Conservation (phyloP, 2,888 invertebrate genomes). For the Ferrisia virgata region DNA sequence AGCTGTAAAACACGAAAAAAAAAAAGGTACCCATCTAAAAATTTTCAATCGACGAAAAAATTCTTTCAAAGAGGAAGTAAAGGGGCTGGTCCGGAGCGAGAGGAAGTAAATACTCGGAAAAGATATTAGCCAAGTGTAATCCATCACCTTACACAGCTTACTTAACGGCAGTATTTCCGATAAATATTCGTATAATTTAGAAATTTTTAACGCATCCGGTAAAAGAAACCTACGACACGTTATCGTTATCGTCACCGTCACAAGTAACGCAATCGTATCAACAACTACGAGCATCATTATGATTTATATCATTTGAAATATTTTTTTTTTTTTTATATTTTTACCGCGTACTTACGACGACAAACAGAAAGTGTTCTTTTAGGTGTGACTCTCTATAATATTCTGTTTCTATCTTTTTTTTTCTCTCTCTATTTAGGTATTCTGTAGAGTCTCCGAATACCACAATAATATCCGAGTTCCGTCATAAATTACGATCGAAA, state of each 20-base stretch:
- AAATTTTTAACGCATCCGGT: not conserved
- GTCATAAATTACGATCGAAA: not conserved
- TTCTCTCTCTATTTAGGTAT: not conserved
- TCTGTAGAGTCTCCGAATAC: not conserved
- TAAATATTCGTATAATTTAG: conserved; percentile 1
- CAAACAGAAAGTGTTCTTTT: not conserved
- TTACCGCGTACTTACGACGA: not conserved
- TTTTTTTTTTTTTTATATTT: not conserved
- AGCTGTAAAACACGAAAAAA: not conserved
- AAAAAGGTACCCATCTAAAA: not conserved
- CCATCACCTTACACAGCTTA: not conserved
- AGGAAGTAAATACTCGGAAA: not conserved
- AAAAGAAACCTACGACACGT: not conserved
- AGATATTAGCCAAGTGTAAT: not conserved
- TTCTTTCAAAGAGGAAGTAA: not conserved
- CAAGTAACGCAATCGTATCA: not conserved
- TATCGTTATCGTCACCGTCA: no score
- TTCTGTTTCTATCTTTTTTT: not conserved
- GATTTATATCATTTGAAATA: not conserved
- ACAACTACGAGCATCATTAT: not conserved
- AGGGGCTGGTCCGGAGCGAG: not conserved
- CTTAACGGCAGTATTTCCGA: not conserved
- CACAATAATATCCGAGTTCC: not conserved
- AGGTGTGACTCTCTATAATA: not conserved
- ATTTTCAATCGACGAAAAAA: not conserved